phyloP scores from a whole-genome alignment of 2,888 invertebrate species.

The Napeogenes inachia region DNA sequence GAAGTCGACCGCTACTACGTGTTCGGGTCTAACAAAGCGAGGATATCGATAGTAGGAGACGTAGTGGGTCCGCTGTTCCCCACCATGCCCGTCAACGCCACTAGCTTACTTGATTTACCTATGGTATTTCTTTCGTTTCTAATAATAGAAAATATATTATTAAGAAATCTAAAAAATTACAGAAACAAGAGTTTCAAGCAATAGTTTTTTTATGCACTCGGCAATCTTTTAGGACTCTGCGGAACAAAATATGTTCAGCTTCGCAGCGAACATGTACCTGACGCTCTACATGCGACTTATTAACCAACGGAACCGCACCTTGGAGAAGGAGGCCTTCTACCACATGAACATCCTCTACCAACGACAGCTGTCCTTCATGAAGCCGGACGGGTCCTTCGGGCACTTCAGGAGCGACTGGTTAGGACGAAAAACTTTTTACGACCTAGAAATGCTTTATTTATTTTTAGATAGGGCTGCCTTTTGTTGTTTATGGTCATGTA shows the following conservation, averaged over 20 bases:
- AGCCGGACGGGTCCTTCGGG: conserved; percentile 92
- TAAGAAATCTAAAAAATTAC: too few species aligned
- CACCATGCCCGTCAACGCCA: conserved; percentile 93
- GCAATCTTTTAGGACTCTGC: conserved; percentile 82
- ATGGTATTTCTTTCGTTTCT: conserved; percentile 74
- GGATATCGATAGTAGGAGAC: conserved; percentile 90
- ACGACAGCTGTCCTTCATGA: conserved; percentile 93
- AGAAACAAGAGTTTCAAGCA: too few species aligned
- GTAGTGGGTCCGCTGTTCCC: conserved; percentile 96
- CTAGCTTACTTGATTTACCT: conserved; percentile 86
- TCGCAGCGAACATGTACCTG: conserved; percentile 95
- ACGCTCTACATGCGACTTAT: conserved; percentile 93
- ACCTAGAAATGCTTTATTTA: too few species aligned
- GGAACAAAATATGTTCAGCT: conserved; percentile 97
- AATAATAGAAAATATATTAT: too few species aligned
- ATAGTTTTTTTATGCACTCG: too few species aligned
- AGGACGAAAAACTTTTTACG: conserved; percentile 33
- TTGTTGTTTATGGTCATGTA: too few species aligned
- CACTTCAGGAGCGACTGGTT: conserved; percentile 95
- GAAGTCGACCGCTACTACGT: conserved; percentile 92
- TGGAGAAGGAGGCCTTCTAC: conserved; percentile 89
- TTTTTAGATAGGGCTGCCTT: too few species aligned
- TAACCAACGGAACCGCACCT: conserved; percentile 89
- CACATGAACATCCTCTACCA: conserved; percentile 95
- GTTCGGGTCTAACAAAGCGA: conserved; percentile 92